These are phyloP conservation scores for Halictus ligatus DNA, from an alignment of 2,888 invertebrate genomes.

Conservation along the genomic window DNA sequence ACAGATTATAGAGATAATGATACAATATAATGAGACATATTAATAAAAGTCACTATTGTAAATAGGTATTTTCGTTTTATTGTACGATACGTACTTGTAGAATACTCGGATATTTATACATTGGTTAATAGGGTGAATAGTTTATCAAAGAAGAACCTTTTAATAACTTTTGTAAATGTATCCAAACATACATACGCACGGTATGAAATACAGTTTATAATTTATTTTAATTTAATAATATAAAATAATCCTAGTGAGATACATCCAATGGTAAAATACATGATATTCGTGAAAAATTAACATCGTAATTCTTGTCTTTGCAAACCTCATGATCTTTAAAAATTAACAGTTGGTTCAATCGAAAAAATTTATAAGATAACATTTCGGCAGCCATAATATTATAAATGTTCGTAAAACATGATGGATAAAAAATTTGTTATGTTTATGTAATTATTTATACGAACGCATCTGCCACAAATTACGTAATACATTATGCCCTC, in stretches of 20 bases:
- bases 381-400: conserved; percentile 15
- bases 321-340: neutral
- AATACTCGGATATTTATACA: conserved; percentile 57
- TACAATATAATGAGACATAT: conserved; percentile 4
- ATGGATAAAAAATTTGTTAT: conserved; percentile 2
- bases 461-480: conserved; percentile 19
- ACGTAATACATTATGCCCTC: neutral
- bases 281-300: conserved; percentile 3
- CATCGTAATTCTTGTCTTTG: neutral
- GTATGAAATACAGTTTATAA: conserved; percentile 45
- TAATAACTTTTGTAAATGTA: conserved; percentile 53
- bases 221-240: conserved; percentile 42
- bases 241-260: conserved; percentile 11
- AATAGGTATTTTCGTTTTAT: conserved; percentile 42
- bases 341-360: neutral
- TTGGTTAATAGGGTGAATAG: conserved; percentile 45
- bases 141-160: conserved; percentile 38
- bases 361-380: conserved; percentile 22
- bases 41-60: conserved; percentile 27
- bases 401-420: conserved; percentile 19
- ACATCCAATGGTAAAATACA: conserved; percentile 18
- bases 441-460: conserved; percentile 30
- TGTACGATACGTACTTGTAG: conserved; percentile 41
- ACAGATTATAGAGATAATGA: too few relatives aligned
- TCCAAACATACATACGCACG: conserved; percentile 56